Evolutionary conservation across 1,140 invertebrate species (phyloP).

Genomic region (Campoletis sonorensis): DNA sequence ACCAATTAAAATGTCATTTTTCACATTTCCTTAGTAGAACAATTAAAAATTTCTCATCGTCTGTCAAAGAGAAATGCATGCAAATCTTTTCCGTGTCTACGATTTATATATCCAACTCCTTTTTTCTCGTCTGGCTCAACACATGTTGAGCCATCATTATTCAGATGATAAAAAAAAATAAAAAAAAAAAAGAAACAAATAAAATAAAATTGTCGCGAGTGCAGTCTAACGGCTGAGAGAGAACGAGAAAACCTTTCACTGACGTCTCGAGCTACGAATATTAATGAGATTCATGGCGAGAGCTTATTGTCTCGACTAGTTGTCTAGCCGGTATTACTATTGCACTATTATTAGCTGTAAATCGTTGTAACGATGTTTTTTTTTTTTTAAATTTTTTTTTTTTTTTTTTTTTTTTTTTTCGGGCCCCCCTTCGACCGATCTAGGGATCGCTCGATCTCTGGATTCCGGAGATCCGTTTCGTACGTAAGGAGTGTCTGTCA

Average conservation of each 20-base stretch:
- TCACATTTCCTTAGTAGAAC: no score
- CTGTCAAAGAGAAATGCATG: no score
- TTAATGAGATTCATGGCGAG: neutral
- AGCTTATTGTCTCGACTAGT: neutral
- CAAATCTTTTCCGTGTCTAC: neutral
- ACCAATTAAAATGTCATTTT: no score
- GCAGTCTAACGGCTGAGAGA: neutral
- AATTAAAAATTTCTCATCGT: no score
- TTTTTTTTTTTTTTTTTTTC: neutral
- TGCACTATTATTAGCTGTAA: neutral
- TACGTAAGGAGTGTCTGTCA: neutral
- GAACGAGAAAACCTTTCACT: slow-evolving; percentile 7
- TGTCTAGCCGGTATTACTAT: neutral
- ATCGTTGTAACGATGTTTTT: neutral
- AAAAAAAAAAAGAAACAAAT: neutral
- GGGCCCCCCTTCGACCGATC: neutral
- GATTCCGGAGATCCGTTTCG: slow-evolving; percentile 3
- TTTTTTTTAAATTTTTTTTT: neutral
- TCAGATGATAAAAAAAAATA: neutral
- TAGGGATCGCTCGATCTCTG: neutral
- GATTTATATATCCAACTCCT: neutral
- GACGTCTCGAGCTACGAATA: neutral
- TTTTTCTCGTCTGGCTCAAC: neutral
- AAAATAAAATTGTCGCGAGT: neutral
- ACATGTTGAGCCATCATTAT: neutral